Base-by-base conservation (phyloP, 2,113 vertebrate genomes). In the Notarius quadriscutis region DNA sequence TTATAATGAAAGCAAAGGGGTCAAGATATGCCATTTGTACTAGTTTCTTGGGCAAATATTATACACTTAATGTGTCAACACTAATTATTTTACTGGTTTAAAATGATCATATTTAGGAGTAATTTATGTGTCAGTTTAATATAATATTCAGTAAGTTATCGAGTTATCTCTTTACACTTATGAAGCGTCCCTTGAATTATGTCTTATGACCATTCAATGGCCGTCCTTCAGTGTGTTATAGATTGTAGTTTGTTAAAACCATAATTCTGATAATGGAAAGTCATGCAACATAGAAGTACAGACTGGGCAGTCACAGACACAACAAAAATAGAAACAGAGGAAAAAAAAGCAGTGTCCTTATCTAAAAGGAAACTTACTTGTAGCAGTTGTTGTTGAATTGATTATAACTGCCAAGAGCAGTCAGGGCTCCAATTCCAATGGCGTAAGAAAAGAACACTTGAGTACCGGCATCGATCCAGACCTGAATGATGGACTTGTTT, bases 371-470 rank as follows among this genome's bases (percentile, higher is more conserved):
- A 83, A 20, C 84, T 94, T 91, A 96, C 95, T 95, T 96, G 91
- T 96, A 96, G 94, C 96, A 96, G 93, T 96, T 94, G 2, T 96
- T 96, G 94, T 96, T 94, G 90, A 96, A 96, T 89, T 95, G 93
- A 93, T 96, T 96, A 92, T 96, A 96, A 93, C 95, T 96, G 88
- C 95, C 95, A 55, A 96, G 91, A 51, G 96, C 96, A 0, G 95
- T 96, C 89, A 96, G 94, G 14, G 95, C 96, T 41, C 96, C 96
- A 5, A 96, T 94, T 3, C 96, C 96, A 7, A 96, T 96, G 63
- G 96, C 96, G n/a, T 96, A 96, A 0, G 95, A 96, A 93, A 96
- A 96, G 89, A 96, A 96, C 62, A 96, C 94, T 91, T 96, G 96
- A 0, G 96, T 96, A 1, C 96, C 96, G 0, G 96, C 96, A 53